Evolutionary conservation across 2,113 vertebrate species (phyloP).

Genomic region (Aegithalos caudatus): DNA sequence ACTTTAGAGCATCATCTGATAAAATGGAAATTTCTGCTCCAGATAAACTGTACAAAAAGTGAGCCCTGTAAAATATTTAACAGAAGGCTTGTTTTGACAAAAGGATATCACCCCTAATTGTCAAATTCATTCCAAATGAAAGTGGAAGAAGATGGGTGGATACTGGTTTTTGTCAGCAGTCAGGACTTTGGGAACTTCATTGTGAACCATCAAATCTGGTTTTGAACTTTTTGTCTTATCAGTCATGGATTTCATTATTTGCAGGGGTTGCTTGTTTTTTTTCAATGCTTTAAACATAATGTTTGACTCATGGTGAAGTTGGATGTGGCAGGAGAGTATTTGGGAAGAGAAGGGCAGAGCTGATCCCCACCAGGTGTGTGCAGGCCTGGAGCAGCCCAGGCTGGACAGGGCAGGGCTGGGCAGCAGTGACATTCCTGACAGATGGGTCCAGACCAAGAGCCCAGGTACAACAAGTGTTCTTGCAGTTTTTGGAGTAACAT

Average conservation of each 20-base stretch:
- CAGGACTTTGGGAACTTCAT: constrained; percentile 62
- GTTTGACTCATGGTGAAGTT: not conserved
- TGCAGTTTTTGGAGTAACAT: not conserved
- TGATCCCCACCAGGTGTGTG: not conserved
- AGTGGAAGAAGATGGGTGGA: constrained; percentile 50
- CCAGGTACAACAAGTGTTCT: not conserved
- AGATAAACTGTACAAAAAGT: constrained; percentile 61
- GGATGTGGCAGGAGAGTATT: not conserved
- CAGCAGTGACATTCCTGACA: not conserved
- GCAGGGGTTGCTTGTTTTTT: not conserved
- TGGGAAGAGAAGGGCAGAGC: not conserved
- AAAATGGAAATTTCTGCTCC: constrained; percentile 64
- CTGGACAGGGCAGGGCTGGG: not conserved
- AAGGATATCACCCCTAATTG: constrained; percentile 54
- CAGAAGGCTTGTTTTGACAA: constrained; percentile 62
- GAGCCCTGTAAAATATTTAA: constrained; percentile 69
- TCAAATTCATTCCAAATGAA: constrained; percentile 68
- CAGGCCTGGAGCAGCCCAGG: not conserved
- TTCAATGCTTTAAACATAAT: not conserved
- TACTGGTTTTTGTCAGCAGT: constrained; percentile 67
- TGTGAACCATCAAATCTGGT: constrained; percentile 37
- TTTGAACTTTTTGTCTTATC: not conserved
- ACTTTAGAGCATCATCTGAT: constrained; percentile 45
- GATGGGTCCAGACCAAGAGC: not conserved
- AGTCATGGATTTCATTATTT: not conserved